Base-by-base conservation (phyloP, 2,113 vertebrate species). In the Protobothrops flavoviridis region DNA sequence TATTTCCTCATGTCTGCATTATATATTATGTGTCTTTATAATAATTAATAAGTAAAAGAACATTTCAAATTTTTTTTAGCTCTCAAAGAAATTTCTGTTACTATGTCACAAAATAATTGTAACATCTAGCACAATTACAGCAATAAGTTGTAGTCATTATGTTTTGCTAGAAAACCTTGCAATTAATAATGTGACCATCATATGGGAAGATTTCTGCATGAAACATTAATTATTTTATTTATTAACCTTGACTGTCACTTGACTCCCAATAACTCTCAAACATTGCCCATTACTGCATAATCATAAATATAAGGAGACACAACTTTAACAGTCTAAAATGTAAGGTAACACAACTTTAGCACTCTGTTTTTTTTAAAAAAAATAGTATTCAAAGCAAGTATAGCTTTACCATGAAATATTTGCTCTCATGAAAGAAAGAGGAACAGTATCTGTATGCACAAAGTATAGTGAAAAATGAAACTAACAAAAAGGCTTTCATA, bases 61-160 rank as follows among this genome's bases (percentile, higher is more conserved):
- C 61, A 64, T 93, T 3, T 56, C 85, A 69, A 95, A 59, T 43
- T 29, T 13, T 26, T 13, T 4, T 0, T 93, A 57, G 53, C 1
- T 94, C 94, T 91, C 86, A 90, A 20, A 53, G 21, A 81, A 89
- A 3, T 43, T 92, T 0, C 13, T 93, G 94, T 92, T 45, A 24
- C 88, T 88, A 89, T 69, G 55, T 0, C 3, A 90, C 91, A 59
- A 94, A 93, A 94, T 81, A 92, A 33, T 93, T 86, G 48, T 92
- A 95, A 94, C 87, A 94, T 94, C 94, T 17, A 52, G 92, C n/a
- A 64, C 45, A 91, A 64, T 90, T 0, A 0, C 87, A 91, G 93
- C 39, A 89, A 0, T 92, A 88, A 33, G 9, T 4, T 1, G 6
- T 1, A 96, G 1, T 85, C 45, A 91, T 24, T 95, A 94, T 87